A percentile compares a stretch with the other conserved stretches of the same genome.
phyloP scores from a whole-genome alignment of 2,888 invertebrate genomes.

The Ochropleura plecta region DNA sequence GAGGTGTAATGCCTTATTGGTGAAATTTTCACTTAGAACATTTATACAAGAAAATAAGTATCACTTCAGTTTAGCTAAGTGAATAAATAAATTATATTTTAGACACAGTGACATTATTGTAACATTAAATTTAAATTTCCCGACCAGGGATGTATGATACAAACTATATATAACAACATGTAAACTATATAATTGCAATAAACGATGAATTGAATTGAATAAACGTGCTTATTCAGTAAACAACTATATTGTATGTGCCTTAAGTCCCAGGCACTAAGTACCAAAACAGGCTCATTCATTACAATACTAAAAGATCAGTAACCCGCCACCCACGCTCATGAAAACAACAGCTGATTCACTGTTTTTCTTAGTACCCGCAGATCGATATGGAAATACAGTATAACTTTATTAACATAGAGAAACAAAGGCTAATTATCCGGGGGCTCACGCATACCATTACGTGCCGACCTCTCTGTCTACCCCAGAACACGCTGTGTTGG shows the following conservation, averaged over 20 bases:
- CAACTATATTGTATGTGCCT: not conserved
- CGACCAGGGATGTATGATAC: too few relatives aligned
- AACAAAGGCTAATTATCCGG: conserved; percentile 88
- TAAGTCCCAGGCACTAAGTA: not conserved
- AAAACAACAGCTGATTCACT: conserved; percentile 58
- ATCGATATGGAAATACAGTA: conserved; percentile 71
- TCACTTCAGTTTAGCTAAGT: conserved; percentile 14
- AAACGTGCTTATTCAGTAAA: not conserved
- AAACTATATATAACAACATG: too few relatives aligned
- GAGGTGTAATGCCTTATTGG: conserved; percentile 47
- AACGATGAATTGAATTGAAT: not conserved
- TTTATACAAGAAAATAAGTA: conserved; percentile 13
- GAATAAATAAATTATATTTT: conserved; percentile 4
- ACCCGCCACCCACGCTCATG: conserved; percentile 19
- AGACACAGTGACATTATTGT: too few relatives aligned
- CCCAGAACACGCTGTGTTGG: conserved; percentile 56
- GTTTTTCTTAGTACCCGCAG: conserved; percentile 71
- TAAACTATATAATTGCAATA: too few relatives aligned
- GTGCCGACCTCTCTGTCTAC: conserved; percentile 67
- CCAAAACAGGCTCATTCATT: not conserved
- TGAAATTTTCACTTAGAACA: conserved; percentile 12
- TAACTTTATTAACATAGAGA: conserved; percentile 89
- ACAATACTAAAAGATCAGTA: conserved; percentile 12
- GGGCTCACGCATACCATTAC: conserved; percentile 79
- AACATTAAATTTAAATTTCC: too few relatives aligned